These are phyloP conservation scores for Colistium nudipinnis DNA, from an alignment of 2,113 vertebrate species.

Conservation along the genomic window DNA sequence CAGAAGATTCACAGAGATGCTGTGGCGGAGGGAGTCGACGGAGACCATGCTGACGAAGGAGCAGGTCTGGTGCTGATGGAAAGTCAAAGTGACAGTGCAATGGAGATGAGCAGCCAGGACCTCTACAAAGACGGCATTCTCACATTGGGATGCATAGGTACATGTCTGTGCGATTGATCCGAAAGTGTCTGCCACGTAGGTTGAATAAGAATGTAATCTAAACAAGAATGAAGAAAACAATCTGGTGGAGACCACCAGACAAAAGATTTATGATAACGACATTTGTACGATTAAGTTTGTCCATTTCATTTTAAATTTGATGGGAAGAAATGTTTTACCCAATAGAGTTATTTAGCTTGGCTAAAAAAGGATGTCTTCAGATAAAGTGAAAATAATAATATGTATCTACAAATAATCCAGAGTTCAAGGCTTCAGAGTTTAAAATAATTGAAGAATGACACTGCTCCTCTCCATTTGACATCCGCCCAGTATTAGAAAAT, in stretches of 20 bases:
- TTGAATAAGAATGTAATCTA: background rate
- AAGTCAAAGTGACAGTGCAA: conserved; percentile 84
- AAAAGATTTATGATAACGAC: background rate
- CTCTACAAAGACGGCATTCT: conserved; percentile 91
- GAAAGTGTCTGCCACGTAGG: background rate
- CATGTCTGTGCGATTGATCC: background rate
- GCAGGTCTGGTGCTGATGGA: conserved; percentile 81
- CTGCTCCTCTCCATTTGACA: background rate
- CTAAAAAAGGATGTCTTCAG: background rate
- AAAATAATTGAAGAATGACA: too few species aligned
- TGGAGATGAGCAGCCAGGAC: conserved; percentile 84
- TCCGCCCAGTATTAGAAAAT: background rate
- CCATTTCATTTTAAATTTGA: background rate
- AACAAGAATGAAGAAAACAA: conserved; percentile 3
- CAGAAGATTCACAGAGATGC: conserved; percentile 89
- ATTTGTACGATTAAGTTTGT: background rate
- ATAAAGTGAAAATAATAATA: background rate
- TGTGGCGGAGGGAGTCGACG: conserved; percentile 74
- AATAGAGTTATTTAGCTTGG: too few species aligned
- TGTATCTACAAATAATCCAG: too few species aligned
- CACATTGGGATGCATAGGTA: conserved; percentile 89
- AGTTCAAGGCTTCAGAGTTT: too few species aligned
- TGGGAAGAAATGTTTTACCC: background rate
- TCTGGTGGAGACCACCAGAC: background rate
- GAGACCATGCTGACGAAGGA: conserved; percentile 79